Base-by-base conservation (phyloP, 2,888 invertebrate species). In the Cotesia congregata region DNA sequence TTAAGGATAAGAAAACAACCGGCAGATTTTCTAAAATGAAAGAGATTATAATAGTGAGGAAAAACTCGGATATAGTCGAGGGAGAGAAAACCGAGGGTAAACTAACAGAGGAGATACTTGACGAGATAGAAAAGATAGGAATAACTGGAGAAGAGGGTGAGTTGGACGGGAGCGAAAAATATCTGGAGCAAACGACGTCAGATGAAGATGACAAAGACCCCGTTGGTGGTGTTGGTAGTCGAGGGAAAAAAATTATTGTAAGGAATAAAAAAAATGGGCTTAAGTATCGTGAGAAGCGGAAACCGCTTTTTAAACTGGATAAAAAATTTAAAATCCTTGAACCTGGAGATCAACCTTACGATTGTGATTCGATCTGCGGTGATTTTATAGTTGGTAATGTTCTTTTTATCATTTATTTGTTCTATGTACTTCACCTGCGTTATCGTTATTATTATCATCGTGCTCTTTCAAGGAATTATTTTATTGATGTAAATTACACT, bases 31-130 rank as follows among this genome's bases (percentile, higher is more conserved):
- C 38, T 38, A 77, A 65, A 75, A 74, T 61, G 76, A 78, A 79
- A 74, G 82, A 83, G 76, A 83, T 83, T 74, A 81, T 82, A 69
- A 80, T 83, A 69, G 72, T 82, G 71, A 82, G 77, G 76, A 77
- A 74, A 70, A 82, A 79, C 69, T 69, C 20, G 62, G 78, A 78
- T 39, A 40, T 50, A 50, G 9, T 38, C 38, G 50, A 67, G 72
- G 62, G 5, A 17, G 69, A 20, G 50, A 61, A 38, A 71, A 65
- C 12, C 20, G 67, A 67, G 5, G 65, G 20, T 59, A 38, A 65
- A 12, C 12, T 12, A 67, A 74, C 15, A 69, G 68, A 12, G 64
- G 67, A 70, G 20, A 60, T 20, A 38, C 65, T 67, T 59, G 69
- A 64, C 30, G 59, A 20, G 59, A 41, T 59, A 41, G 67, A 68